phyloP scores from a whole-genome alignment of 2,797 vertebrate species.

The Tarsius wallacei region DNA sequence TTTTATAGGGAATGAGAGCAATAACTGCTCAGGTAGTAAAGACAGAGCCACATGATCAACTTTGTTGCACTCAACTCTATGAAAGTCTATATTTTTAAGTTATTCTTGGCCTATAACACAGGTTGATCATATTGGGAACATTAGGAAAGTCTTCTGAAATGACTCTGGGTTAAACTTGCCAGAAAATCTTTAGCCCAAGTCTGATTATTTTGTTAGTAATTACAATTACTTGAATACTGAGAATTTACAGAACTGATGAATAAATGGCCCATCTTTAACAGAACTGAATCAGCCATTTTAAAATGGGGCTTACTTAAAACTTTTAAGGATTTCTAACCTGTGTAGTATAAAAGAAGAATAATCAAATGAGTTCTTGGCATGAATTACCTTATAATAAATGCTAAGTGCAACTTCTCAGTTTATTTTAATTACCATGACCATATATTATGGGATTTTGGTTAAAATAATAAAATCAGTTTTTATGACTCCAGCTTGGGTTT shows the following conservation, averaged over 20 bases:
- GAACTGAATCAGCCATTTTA: not conserved
- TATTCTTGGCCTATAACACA: not conserved
- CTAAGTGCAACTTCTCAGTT: not conserved
- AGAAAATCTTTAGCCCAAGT: not conserved
- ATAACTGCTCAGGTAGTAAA: not conserved
- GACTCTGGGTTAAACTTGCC: not conserved
- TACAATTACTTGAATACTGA: not conserved
- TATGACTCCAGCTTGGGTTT: not conserved
- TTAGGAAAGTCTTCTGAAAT: conserved; percentile 36
- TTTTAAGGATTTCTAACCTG: conserved; percentile 31
- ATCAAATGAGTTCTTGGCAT: not conserved
- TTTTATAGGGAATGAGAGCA: not conserved
- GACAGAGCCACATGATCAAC: not conserved
- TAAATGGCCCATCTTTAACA: not conserved
- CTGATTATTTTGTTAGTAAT: conserved; percentile 32
- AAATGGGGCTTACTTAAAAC: not conserved
- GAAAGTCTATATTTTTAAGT: not conserved
- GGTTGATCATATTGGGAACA: not conserved
- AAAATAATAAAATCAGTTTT: not conserved
- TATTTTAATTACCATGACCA: not conserved
- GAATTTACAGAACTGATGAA: not conserved
- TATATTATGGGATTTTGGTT: not conserved
- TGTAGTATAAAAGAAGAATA: not conserved
- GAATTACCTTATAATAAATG: not conserved
- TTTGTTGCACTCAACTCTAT: not conserved